Conservation (phyloP, 1,140 invertebrate genomes). For the Heliconius nattereri region DNA sequence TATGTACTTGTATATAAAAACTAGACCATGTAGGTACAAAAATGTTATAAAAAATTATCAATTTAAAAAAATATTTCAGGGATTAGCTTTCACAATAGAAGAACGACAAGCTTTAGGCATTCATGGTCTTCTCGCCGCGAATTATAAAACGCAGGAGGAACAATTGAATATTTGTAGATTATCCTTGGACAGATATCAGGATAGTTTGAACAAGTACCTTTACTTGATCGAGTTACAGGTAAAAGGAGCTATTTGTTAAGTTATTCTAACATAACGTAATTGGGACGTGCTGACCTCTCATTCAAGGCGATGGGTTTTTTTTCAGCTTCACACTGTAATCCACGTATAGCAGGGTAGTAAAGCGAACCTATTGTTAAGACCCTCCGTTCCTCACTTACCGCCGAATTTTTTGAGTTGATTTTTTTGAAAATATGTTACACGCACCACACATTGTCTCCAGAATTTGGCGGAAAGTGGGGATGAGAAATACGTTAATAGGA, state of each 20-base stretch:
- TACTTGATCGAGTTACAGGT: conserved; percentile 92
- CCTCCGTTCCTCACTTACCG: not conserved
- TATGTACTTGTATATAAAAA: too few species aligned
- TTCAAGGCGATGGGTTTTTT: too few species aligned
- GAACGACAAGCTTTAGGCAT: conserved; percentile 95
- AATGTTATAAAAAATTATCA: not conserved
- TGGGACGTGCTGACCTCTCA: too few species aligned
- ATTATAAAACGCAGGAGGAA: conserved; percentile 95
- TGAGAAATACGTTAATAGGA: too few species aligned
- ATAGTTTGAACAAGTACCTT: conserved; percentile 94
- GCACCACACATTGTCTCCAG: not conserved
- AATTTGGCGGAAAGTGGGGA: too few species aligned
- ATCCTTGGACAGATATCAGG: conserved; percentile 91
- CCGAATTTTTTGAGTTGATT: not conserved
- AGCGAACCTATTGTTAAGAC: not conserved
- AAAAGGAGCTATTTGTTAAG: not conserved
- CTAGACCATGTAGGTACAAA: too few species aligned
- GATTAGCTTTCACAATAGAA: conserved; percentile 93
- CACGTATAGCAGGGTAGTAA: not conserved
- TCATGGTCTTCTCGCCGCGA: conserved; percentile 95
- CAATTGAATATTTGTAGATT: conserved; percentile 92
- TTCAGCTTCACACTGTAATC: not conserved
- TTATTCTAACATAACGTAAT: too few species aligned
- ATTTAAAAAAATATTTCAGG: conserved; percentile 81
- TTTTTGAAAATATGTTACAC: too few species aligned